Evolutionary conservation across 2,113 vertebrate species (phyloP), one percentile per base, ranked within the genome.

Genomic region (Sigmodon hispidus): DNA sequence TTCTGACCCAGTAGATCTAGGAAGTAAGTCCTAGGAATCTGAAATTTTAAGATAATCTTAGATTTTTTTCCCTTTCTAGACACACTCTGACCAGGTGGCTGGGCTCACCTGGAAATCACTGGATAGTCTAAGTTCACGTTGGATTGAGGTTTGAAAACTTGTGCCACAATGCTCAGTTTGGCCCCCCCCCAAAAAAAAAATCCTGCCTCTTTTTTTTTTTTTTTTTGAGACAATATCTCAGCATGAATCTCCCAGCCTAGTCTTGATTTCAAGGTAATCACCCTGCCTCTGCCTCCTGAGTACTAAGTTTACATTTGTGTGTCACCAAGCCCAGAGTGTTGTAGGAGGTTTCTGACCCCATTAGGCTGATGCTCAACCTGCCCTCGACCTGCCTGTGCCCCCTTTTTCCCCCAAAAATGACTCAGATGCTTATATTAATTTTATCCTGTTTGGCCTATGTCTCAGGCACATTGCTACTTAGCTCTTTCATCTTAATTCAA

Each of bases 31-130:
- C 19, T 90, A 48, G 36, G 57, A 81, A 61, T 72, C 55, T 87
- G 48, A 93, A 59, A 89, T 26, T 63, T 76, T 70, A 45, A 73
- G 70, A 59, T 65, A 16, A 55, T 52, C 63, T 59, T 92, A 91
- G 65, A 50, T 93, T 91, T 92, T 91, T 92, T 94, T 65, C 31
- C 34, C 34, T 59, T n/a, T 29, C 36, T 22, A 85, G 16, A 48
- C 17, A 13, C 29, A 65, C 29, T 36, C 16, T 48, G 4, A 48
- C 26, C 11, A 48, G 40, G 40, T 17, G 34, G 24, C 81, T 43
- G 34, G 80, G 59, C 59, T 45, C 31, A 43, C 15, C 16, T 34
- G 40, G 57, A 31, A 45, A 29, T 45, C 57, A 31, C 57, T 34
- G 40, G 34, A 7, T 59, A 83, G 57, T 26, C 12, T 5, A 31